Percentiles rank a stretch among this genome's conserved stretches.
Conservation (phyloP, 30 jellyfish, hydroid and myxozoan genomes). For the Cassiopea xamachana region DNA sequence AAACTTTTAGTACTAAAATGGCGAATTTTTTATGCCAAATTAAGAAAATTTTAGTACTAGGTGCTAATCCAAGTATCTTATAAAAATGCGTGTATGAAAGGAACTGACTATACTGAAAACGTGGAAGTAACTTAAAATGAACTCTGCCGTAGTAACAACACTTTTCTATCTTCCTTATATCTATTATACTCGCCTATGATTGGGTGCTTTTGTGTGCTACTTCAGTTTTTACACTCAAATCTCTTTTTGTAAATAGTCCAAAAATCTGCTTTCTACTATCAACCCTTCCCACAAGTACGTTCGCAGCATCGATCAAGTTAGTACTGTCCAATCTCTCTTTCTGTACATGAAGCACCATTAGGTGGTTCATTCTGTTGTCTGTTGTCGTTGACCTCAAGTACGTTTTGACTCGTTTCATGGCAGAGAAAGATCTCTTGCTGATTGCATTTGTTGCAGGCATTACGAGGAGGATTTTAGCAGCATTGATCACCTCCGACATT, state of each 20-base stretch:
- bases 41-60: too few species aligned
- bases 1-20: too few species aligned
- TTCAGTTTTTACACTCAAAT: constrained; percentile 5
- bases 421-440: constrained; percentile 70
- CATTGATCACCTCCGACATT: constrained; percentile 29
- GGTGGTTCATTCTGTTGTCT: constrained; percentile 58
- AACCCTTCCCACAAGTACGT: constrained; percentile 36
- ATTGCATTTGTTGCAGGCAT: constrained; percentile 66
- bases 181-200: background rate
- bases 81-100: too few species aligned
- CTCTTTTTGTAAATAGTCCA: constrained; percentile 53
- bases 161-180: too few species aligned
- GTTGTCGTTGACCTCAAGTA: constrained; percentile 65
- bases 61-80: too few species aligned
- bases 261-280: constrained; percentile 63
- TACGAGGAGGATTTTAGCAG: constrained; percentile 60
- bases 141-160: too few species aligned
- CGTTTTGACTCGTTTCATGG: constrained; percentile 64
- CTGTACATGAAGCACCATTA: constrained; percentile 48
- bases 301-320: constrained; percentile 35
- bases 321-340: constrained; percentile 34
- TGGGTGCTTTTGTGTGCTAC: constrained; percentile 32
- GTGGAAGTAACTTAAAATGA: too few species aligned
- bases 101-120: too few species aligned
- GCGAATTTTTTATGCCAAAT: too few species aligned